These are phyloP conservation scores for Lacerta agilis DNA, from an alignment of 2,797 vertebrate genomes.

Conservation along the genomic window DNA sequence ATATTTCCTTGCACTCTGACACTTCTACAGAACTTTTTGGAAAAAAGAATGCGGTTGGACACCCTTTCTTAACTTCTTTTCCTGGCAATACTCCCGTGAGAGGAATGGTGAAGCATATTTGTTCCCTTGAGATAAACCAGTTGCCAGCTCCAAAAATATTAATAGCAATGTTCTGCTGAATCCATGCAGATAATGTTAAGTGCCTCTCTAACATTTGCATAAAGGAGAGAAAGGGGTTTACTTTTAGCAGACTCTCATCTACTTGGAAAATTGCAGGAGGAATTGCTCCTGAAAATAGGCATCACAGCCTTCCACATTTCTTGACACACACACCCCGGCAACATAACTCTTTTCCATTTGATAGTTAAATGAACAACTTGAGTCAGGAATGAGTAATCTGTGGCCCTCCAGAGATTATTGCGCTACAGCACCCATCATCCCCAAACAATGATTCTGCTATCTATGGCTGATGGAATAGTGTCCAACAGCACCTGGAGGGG, in stretches of 20 bases:
- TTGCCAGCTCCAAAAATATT: slow-evolving; percentile 9
- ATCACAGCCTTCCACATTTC: neutral
- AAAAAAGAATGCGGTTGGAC: neutral
- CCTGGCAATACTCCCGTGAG: neutral
- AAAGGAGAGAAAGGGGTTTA: neutral
- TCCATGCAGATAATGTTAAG: neutral
- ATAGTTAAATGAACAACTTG: neutral
- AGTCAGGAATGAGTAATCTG: neutral
- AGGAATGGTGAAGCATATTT: slow-evolving; percentile 15
- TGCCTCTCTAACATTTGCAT: neutral
- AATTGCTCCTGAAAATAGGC: neutral
- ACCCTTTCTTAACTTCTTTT: neutral
- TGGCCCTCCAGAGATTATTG: neutral
- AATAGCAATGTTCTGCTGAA: slow-evolving; percentile 19
- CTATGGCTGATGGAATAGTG: neutral
- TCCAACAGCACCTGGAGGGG: neutral
- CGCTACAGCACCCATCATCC: neutral
- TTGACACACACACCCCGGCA: neutral
- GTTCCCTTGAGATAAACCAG: neutral
- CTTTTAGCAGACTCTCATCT: no score
- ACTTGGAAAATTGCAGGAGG: neutral
- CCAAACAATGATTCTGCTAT: neutral
- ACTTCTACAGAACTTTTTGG: neutral
- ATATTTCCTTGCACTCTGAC: neutral
- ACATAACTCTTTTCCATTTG: neutral